Evolutionary conservation across 2,113 vertebrate species (phyloP).

Genomic region (Benthochromis sp.): DNA sequence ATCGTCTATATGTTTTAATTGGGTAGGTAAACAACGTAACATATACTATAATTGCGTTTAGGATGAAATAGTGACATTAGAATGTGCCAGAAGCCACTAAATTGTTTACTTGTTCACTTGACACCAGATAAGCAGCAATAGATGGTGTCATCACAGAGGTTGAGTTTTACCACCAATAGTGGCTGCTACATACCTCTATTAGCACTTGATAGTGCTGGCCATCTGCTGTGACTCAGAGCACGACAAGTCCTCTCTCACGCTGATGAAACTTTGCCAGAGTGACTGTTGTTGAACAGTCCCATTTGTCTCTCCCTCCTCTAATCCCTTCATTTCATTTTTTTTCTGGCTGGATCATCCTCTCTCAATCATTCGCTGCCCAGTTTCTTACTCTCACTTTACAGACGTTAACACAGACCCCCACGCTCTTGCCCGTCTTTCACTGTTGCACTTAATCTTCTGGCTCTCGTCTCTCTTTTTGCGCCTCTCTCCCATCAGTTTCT

Average conservation of each 20-base stretch:
- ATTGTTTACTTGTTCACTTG: not conserved
- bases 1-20: no score
- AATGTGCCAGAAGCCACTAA: not conserved
- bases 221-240: slow-evolving; percentile 53
- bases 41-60: no score
- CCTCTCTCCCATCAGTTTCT: not conserved
- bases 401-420: not conserved
- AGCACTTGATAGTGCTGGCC: slow-evolving; percentile 32
- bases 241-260: slow-evolving; percentile 18
- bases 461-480: not conserved
- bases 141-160: not conserved
- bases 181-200: slow-evolving; percentile 25
- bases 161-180: not conserved
- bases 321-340: slow-evolving; percentile 20
- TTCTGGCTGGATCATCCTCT: not conserved
- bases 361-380: not conserved
- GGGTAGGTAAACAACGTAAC: no score
- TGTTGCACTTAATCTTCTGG: not conserved
- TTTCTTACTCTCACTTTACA: not conserved
- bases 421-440: not conserved
- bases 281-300: slow-evolving; percentile 1
- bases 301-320: not conserved
- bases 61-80: no score
- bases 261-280: slow-evolving; percentile 37
- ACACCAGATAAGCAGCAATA: not conserved